Evolutionary conservation across 2,888 invertebrate genomes (phyloP).

Genomic region (Ashinkailepas kermadecensis): DNA sequence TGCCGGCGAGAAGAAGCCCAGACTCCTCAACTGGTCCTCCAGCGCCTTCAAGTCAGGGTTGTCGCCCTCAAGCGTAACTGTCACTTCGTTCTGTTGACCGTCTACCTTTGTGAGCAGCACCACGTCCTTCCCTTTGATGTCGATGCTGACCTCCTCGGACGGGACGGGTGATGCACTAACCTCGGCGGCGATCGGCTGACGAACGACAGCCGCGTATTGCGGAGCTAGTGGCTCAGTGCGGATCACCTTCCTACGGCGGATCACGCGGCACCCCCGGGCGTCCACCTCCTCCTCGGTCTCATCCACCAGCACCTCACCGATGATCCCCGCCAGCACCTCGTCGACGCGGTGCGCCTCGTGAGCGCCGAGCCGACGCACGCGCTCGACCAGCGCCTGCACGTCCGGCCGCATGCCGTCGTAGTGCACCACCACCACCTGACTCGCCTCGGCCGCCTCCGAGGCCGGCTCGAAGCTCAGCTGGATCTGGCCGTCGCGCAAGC

Average conservation of each 20-base stretch:
- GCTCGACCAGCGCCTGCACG: constrained; percentile 9
- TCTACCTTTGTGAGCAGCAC: not conserved
- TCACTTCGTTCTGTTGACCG: not conserved
- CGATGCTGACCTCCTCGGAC: not conserved
- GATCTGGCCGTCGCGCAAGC: constrained; percentile 10
- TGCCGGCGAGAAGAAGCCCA: not conserved
- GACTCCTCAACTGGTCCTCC: not conserved
- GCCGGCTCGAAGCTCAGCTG: not conserved
- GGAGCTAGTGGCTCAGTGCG: not conserved
- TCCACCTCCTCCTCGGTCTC: not conserved
- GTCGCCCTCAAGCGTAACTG: not conserved
- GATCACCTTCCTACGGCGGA: not conserved
- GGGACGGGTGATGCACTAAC: not conserved
- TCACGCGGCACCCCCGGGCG: not conserved
- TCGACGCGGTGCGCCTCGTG: not conserved
- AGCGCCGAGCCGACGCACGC: not conserved
- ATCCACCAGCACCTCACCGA: not conserved
- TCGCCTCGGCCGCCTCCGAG: not conserved
- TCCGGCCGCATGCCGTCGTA: not conserved
- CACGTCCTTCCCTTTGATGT: not conserved
- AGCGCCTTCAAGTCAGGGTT: not conserved
- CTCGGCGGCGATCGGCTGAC: not conserved
- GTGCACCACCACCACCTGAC: not conserved
- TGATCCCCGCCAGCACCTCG: not conserved
- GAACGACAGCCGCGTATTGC: too few relatives aligned